A percentile compares a stretch with the other conserved stretches of the same genome.
Evolutionary conservation across 2,797 vertebrate species (phyloP).

Genomic region (Phaenicophaeus curvirostris): DNA sequence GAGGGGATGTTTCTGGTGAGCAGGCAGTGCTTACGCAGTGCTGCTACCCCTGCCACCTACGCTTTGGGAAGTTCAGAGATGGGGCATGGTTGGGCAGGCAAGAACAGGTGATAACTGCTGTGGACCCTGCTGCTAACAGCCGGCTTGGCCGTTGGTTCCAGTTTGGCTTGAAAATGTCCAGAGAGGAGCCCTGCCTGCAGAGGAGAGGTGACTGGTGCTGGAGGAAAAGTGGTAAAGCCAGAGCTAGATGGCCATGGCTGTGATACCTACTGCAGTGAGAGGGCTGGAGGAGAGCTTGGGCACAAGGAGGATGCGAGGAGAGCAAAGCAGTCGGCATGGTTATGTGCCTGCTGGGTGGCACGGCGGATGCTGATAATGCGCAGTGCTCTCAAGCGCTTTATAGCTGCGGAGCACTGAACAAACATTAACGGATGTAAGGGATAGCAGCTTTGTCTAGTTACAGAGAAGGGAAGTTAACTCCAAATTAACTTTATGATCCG

Average conservation of each 20-base stretch:
- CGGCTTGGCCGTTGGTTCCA: rapidly evolving
- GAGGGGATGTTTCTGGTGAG: background rate
- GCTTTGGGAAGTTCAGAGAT: background rate
- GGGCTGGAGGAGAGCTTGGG: background rate
- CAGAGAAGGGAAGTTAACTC: slow-evolving; percentile 46
- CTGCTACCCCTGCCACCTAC: background rate
- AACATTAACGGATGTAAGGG: slow-evolving; percentile 32
- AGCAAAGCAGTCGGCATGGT: background rate
- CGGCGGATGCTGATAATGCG: slow-evolving; percentile 11
- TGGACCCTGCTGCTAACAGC: background rate
- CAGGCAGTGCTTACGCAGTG: rapidly evolving
- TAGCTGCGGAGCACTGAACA: background rate
- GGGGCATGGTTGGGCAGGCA: background rate
- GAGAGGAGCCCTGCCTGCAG: background rate
- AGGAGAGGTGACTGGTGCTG: background rate
- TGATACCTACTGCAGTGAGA: background rate
- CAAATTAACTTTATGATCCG: slow-evolving; percentile 68
- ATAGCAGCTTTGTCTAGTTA: slow-evolving; percentile 30
- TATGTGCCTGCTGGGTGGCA: background rate
- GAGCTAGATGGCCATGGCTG: background rate
- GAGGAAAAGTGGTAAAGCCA: background rate
- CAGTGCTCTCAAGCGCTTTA: slow-evolving; percentile 3
- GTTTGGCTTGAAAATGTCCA: background rate
- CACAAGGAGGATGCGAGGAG: rapidly evolving
- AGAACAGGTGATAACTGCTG: background rate